These are phyloP conservation scores for Valencia hispanica DNA, from an alignment of 2,797 vertebrate genomes.

Conservation along the genomic window DNA sequence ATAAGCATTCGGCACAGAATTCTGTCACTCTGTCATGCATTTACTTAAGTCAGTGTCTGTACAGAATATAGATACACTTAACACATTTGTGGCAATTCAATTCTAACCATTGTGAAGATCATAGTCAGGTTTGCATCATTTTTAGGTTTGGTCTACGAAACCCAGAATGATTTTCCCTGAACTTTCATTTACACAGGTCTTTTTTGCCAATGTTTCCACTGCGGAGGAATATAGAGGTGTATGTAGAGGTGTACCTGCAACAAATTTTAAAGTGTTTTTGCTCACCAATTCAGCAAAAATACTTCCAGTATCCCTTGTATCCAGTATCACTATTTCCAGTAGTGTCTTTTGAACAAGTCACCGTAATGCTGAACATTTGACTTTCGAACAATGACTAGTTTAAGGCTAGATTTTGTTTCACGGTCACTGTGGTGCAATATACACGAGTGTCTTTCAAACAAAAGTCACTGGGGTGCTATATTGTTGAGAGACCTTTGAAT, in stretches of 20 bases:
- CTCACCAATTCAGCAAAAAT: background rate
- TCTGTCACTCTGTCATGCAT: constrained; percentile 6
- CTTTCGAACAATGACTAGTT: no score
- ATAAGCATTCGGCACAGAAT: constrained; percentile 59
- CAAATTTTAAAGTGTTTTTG: background rate
- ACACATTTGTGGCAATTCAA: background rate
- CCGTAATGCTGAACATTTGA: no score
- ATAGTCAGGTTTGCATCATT: no score
- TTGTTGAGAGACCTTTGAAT: no score
- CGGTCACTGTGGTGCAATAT: background rate
- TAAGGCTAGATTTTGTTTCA: no score
- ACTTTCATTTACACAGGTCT: background rate
- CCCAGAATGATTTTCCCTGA: background rate
- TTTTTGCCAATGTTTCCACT: background rate
- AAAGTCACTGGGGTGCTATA: no score
- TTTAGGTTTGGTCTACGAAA: background rate
- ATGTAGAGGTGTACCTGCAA: background rate
- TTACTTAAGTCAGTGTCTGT: background rate
- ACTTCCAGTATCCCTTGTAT: background rate
- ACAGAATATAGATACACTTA: background rate
- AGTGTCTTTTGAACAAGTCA: background rate
- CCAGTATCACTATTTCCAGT: no score
- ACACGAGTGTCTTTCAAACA: background rate
- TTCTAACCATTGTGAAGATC: no score
- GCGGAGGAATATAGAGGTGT: background rate